phyloP scores from a whole-genome alignment of 2,797 vertebrate species.

The Propithecus deckenii region DNA sequence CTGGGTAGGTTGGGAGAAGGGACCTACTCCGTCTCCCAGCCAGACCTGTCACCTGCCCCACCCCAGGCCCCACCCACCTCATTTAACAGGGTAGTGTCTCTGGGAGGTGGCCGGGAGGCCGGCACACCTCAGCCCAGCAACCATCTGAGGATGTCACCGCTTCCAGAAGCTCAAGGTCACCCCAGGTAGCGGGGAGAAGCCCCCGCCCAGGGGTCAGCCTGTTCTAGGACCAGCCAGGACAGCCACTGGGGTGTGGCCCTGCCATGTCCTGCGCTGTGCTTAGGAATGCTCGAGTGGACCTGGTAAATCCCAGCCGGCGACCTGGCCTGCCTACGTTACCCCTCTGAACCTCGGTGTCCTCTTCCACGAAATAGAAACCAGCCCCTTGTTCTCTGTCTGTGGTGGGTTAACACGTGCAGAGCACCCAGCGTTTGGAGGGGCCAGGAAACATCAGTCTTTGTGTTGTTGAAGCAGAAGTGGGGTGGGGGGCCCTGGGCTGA shows the following conservation, averaged over 20 bases:
- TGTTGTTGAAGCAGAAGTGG: not conserved
- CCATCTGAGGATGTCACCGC: fast-evolving
- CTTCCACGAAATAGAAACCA: not conserved
- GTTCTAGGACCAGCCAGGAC: fast-evolving
- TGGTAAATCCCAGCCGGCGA: not conserved
- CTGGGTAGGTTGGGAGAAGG: not conserved
- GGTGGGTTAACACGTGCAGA: fast-evolving
- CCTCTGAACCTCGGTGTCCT: not conserved
- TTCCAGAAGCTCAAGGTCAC: too few species aligned
- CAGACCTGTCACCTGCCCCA: not conserved
- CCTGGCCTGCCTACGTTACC: not conserved
- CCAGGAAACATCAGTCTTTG: fast-evolving
- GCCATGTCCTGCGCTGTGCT: not conserved
- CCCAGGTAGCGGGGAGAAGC: not conserved
- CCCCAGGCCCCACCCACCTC: fast-evolving
- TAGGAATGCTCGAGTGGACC: fast-evolving
- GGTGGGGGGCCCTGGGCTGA: not conserved
- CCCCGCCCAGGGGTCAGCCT: not conserved
- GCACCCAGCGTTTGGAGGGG: not conserved
- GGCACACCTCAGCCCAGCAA: not conserved
- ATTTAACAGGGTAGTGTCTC: not conserved
- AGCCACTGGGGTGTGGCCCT: not conserved
- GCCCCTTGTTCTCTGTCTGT: not conserved
- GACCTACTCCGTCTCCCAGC: not conserved
- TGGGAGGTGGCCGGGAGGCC: not conserved